phyloP scores from a whole-genome alignment of 30 jellyfish, hydroid and myxozoan species.

The Nemopilema nomurai region DNA sequence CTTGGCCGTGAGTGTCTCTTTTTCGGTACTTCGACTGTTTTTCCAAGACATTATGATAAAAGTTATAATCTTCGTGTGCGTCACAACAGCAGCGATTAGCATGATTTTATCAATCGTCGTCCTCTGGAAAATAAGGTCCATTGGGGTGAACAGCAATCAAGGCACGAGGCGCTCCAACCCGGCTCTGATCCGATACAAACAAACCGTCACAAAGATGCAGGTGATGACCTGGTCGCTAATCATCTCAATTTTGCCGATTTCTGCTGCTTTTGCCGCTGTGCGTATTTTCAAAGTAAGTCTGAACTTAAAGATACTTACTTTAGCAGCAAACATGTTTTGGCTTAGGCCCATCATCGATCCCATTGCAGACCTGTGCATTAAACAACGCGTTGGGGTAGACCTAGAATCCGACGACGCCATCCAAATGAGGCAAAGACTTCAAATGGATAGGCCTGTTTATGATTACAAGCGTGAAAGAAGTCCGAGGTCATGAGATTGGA shows the following conservation, averaged over 20 bases:
- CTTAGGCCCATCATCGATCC: conserved; percentile 18
- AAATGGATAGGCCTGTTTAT: neutral
- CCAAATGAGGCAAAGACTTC: neutral
- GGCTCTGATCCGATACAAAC: neutral
- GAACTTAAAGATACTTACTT: neutral
- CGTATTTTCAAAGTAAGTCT: neutral
- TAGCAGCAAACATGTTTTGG: conserved; percentile 13
- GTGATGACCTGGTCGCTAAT: neutral
- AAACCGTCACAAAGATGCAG: neutral
- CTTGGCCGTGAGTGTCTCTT: neutral
- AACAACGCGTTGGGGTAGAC: neutral
- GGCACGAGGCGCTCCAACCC: neutral
- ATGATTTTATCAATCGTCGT: neutral
- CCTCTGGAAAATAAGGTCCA: neutral
- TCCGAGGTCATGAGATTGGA: neutral
- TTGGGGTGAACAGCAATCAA: neutral
- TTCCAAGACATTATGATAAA: neutral
- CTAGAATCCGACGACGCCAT: neutral
- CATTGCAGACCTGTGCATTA: neutral
- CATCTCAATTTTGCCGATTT: neutral
- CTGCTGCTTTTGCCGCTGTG: neutral
- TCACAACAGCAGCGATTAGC: neutral
- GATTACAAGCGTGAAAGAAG: neutral
- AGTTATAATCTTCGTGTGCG: neutral
- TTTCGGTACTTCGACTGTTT: neutral